phyloP scores from a whole-genome alignment of 2,113 vertebrate genomes.

The Alaudala cheleensis region DNA sequence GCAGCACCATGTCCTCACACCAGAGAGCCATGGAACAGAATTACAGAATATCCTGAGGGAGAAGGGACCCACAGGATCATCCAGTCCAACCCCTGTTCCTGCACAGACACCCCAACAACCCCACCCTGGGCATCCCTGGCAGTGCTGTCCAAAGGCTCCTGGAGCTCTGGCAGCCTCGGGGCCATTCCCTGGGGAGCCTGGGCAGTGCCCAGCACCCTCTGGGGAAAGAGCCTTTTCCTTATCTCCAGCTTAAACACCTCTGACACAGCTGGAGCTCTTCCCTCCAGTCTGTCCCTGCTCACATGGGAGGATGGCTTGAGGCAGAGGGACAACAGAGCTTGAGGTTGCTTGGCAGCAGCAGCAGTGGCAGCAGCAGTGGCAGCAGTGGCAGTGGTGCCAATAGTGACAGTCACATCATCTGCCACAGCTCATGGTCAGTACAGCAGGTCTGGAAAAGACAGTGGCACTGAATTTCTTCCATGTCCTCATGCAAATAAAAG shows the following conservation, averaged over 20 bases:
- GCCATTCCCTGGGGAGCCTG: background rate
- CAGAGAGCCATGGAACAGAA: no score
- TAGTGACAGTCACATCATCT: background rate
- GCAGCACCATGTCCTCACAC: no score
- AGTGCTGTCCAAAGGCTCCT: accelerated
- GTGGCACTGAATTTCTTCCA: background rate
- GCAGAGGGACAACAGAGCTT: background rate
- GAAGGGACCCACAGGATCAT: accelerated
- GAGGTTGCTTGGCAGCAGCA: background rate
- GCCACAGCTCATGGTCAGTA: background rate
- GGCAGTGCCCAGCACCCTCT: background rate
- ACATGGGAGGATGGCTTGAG: background rate
- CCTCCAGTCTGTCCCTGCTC: background rate
- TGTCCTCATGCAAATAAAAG: background rate
- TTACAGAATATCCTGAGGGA: background rate
- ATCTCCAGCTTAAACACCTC: accelerated
- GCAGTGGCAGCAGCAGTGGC: background rate
- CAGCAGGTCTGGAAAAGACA: background rate
- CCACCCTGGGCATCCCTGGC: background rate
- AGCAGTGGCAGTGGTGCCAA: background rate
- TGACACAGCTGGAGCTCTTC: accelerated
- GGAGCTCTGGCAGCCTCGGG: background rate
- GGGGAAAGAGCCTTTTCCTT: background rate
- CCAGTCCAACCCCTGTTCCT: accelerated
- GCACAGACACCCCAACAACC: background rate